Percentiles rank a stretch among this genome's conserved stretches.
phyloP scores from a whole-genome alignment of 2,888 invertebrate species.

The Erannis defoliaria region DNA sequence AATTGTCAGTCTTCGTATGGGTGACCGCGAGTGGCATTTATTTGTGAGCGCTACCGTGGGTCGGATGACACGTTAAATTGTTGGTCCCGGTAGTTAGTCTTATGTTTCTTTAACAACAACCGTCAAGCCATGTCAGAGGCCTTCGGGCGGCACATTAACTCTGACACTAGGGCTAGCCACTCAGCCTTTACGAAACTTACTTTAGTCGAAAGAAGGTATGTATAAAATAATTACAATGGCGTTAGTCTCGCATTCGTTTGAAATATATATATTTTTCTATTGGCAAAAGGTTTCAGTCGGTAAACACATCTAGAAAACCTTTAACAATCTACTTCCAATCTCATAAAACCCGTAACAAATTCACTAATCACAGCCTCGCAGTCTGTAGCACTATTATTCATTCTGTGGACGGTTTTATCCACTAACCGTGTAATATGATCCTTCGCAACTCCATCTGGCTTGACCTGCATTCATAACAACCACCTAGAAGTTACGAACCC shows the following conservation, averaged over 20 bases:
- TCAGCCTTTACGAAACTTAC: too few species aligned
- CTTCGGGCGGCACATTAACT: too few species aligned
- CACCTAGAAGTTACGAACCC: slow-evolving; percentile 26
- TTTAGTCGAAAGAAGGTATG: too few species aligned
- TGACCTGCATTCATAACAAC: slow-evolving; percentile 36
- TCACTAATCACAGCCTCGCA: slow-evolving; percentile 61
- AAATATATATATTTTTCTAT: neutral
- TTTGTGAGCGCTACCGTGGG: too few species aligned
- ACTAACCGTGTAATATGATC: slow-evolving; percentile 71
- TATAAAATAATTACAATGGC: neutral
- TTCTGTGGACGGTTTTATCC: slow-evolving; percentile 57
- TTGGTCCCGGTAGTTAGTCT: too few species aligned
- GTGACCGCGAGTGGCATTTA: too few species aligned
- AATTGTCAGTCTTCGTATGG: too few species aligned
- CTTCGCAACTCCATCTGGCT: slow-evolving; percentile 34
- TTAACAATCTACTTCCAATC: slow-evolving; percentile 19
- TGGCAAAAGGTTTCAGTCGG: neutral
- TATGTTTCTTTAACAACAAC: too few species aligned
- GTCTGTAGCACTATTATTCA: neutral
- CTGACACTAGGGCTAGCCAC: too few species aligned
- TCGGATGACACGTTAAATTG: too few species aligned
- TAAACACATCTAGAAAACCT: neutral
- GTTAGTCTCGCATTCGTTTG: neutral
- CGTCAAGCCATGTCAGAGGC: too few species aligned
- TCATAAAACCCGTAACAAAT: slow-evolving; percentile 32